Evolutionary conservation across 2,113 vertebrate species (phyloP).

Genomic region (Corydoras maculifer): DNA sequence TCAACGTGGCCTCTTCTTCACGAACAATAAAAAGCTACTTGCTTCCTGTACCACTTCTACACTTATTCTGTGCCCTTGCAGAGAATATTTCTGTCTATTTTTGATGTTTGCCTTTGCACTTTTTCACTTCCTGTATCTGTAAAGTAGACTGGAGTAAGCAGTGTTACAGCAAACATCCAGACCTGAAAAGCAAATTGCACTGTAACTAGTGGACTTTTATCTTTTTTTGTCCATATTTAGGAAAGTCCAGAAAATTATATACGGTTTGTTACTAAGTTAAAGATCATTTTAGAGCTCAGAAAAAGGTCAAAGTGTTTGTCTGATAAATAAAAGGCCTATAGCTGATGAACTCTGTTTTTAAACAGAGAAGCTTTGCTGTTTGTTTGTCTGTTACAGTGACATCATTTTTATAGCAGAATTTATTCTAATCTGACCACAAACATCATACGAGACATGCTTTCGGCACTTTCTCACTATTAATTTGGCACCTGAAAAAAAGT

Average conservation of each 20-base stretch:
- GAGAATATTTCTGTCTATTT: constrained; percentile 31
- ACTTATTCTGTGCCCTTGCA: constrained; percentile 14
- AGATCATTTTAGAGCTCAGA: constrained; percentile 9
- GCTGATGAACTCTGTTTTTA: constrained; percentile 30
- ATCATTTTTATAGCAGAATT: constrained; percentile 21
- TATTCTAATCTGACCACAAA: constrained; percentile 31
- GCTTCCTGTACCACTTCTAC: constrained; percentile 17
- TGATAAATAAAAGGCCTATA: constrained; percentile 34
- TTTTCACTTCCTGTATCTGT: constrained; percentile 65
- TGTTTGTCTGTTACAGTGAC: constrained; percentile 20
- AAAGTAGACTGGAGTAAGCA: constrained; percentile 43
- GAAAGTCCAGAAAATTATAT: constrained; percentile 5
- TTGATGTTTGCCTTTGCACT: constrained; percentile 26
- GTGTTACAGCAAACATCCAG: constrained; percentile 49
- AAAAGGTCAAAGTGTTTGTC: constrained; percentile 32
- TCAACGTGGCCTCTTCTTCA: background rate
- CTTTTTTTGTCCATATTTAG: background rate
- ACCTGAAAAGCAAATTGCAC: constrained; percentile 28
- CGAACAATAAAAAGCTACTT: constrained; percentile 2
- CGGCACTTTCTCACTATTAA: background rate
- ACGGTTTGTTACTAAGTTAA: constrained; percentile 16
- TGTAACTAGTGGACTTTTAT: constrained; percentile 29
- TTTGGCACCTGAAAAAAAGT: background rate
- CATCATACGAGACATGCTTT: constrained; percentile 1
- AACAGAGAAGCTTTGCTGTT: constrained; percentile 21